Conservation (phyloP, 2,113 vertebrate genomes). For the Grantiella picta region DNA sequence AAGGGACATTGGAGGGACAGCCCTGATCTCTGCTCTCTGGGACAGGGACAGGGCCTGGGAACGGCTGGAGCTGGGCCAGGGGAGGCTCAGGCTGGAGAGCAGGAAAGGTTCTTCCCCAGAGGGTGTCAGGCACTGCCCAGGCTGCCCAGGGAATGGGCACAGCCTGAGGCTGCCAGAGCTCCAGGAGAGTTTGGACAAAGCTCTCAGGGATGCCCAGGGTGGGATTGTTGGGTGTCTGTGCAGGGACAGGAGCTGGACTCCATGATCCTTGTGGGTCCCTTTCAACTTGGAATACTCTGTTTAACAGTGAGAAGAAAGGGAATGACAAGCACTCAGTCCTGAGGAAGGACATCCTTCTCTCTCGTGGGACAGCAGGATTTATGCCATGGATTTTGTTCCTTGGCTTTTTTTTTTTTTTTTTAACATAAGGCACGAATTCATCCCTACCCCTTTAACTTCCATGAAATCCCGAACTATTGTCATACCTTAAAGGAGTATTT, state of each 20-base stretch:
- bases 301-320: neutral
- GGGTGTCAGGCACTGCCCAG: neutral
- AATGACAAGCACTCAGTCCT: rapidly evolving
- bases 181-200: rapidly evolving
- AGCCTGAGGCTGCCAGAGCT: neutral
- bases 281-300: neutral
- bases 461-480: neutral
- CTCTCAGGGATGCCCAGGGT: neutral
- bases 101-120: neutral
- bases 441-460: neutral
- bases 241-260: rapidly evolving
- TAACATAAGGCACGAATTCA: neutral
- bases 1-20: neutral
- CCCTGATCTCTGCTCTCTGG: neutral
- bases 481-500: neutral
- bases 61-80: rapidly evolving
- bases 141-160: neutral
- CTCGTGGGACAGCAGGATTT: rapidly evolving
- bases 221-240: neutral
- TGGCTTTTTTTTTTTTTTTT: neutral
- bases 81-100: rapidly evolving
- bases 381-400: rapidly evolving
- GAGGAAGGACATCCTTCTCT: neutral
- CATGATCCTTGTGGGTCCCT: neutral
- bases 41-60: neutral